Percentiles rank a stretch among this genome's conserved stretches.
Conservation (phyloP, 2,888 invertebrate genomes). For the Vesta saturnalis region DNA sequence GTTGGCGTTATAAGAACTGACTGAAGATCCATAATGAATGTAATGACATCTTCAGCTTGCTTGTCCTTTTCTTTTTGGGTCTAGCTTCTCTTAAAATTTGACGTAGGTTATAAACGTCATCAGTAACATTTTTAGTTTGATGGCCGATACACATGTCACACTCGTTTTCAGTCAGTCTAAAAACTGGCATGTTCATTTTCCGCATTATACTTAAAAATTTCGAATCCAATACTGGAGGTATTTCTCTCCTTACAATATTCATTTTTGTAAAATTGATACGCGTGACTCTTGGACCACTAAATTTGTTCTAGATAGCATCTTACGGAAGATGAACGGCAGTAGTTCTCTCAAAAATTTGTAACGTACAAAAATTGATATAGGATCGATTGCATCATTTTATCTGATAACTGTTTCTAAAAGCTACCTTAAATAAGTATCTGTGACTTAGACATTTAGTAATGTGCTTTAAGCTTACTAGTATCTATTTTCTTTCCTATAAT, state of each 20-base stretch:
- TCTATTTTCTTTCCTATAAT: too few relatives aligned
- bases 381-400: too few relatives aligned
- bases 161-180: neutral
- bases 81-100: conserved; percentile 28
- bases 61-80: conserved; percentile 20
- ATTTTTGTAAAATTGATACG: too few relatives aligned
- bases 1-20: neutral
- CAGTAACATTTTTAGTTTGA: conserved; percentile 23
- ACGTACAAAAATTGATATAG: too few relatives aligned
- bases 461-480: too few relatives aligned
- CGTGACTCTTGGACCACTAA: neutral
- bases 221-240: too few relatives aligned
- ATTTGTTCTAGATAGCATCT: neutral
- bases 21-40: conserved; percentile 1
- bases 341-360: too few relatives aligned
- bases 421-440: too few relatives aligned
- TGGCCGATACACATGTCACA: conserved; percentile 23
- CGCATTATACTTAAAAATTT: too few relatives aligned
- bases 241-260: too few relatives aligned
- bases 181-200: neutral
- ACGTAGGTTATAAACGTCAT: conserved; percentile 19
- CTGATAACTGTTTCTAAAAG: too few relatives aligned
- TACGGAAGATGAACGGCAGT: neutral
- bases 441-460: too few relatives aligned
- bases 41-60: conserved; percentile 5